These are phyloP conservation scores for Morone saxatilis DNA, from an alignment of 2,113 vertebrate species.

Conservation along the genomic window DNA sequence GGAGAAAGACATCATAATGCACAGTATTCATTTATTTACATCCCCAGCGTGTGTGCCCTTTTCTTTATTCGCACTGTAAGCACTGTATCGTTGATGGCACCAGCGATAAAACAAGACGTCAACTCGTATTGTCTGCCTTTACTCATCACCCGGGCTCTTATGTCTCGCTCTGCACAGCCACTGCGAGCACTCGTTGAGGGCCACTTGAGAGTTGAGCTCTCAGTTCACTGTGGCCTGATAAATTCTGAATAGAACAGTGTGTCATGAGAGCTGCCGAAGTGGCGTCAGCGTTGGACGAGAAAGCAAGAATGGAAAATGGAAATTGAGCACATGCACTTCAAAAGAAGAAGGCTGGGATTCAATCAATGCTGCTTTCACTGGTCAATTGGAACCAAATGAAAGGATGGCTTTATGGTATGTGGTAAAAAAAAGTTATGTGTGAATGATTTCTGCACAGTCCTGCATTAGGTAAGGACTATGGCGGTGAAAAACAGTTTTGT, in stretches of 20 bases:
- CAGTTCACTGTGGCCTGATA: conserved; percentile 22
- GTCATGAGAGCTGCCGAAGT: conserved; percentile 42
- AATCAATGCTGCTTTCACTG: conserved; percentile 40
- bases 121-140: conserved; percentile 14
- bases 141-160: conserved; percentile 21
- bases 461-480: neutral
- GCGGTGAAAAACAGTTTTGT: neutral
- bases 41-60: neutral
- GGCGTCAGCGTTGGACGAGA: conserved; percentile 20
- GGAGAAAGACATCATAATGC: conserved; percentile 2
- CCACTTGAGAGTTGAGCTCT: conserved; percentile 19
- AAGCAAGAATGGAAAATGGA: conserved; percentile 41
- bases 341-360: conserved; percentile 52
- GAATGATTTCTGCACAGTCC: conserved; percentile 1
- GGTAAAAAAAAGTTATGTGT: neutral
- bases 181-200: neutral
- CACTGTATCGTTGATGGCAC: conserved; percentile 26
- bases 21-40: conserved; percentile 39
- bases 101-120: conserved; percentile 28
- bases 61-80: conserved; percentile 39
- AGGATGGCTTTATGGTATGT: neutral
- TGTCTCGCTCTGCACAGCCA: neutral
- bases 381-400: conserved; percentile 38
- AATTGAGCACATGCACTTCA: conserved; percentile 61
- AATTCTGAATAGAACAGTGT: conserved; percentile 31